phyloP scores from a whole-genome alignment of 2,113 vertebrate genomes.

The Lasiurus borealis region DNA sequence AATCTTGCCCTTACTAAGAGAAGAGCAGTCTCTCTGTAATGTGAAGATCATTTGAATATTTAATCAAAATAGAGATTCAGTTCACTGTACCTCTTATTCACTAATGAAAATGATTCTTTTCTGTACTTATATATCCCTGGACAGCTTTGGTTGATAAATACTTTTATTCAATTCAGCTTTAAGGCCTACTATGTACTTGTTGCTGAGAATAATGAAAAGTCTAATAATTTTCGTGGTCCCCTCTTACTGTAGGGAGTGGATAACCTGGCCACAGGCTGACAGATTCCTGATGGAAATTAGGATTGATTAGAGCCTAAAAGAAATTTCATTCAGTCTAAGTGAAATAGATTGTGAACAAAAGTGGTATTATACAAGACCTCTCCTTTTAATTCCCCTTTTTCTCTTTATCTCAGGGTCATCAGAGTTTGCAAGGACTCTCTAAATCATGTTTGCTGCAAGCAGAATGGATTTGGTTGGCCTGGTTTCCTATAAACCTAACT shows the following conservation, averaged over 20 bases:
- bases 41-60: not conserved
- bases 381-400: not conserved
- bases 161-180: not conserved
- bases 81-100: not conserved
- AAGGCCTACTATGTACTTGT: not conserved
- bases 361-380: not conserved
- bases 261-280: not conserved
- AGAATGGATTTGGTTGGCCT: not conserved
- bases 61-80: conserved; percentile 45
- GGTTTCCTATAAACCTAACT: not conserved
- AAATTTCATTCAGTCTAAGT: not conserved
- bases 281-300: not conserved
- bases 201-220: not conserved
- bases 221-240: not conserved
- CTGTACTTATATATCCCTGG: not conserved
- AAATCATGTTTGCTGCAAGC: not conserved
- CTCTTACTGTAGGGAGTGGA: not conserved
- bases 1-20: not conserved
- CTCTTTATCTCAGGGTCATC: not conserved
- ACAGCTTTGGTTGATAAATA: not conserved
- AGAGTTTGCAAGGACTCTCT: not conserved
- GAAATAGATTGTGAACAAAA: not conserved
- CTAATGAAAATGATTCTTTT: not conserved
- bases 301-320: not conserved
- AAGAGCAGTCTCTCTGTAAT: not conserved